Percentiles rank a stretch among this genome's conserved stretches.
phyloP scores from a whole-genome alignment of 2,113 vertebrate genomes.

The Sander vitreus region DNA sequence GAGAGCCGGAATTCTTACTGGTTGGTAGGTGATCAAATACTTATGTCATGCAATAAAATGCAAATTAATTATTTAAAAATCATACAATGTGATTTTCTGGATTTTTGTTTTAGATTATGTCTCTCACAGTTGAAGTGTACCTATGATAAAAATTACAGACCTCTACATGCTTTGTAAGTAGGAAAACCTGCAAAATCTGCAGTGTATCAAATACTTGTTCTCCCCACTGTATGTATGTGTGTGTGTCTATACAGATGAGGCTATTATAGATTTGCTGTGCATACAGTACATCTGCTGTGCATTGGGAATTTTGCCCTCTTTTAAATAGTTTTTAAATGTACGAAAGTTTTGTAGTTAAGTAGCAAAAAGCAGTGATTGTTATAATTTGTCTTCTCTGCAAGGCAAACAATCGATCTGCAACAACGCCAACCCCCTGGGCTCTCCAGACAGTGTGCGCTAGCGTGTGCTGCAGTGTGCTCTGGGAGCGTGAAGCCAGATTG shows the following conservation, averaged over 20 bases:
- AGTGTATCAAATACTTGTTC: too few species aligned
- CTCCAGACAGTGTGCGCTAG: constrained; percentile 14
- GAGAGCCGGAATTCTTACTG: too few species aligned
- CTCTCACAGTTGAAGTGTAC: too few species aligned
- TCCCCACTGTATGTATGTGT: too few species aligned
- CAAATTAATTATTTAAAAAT: too few species aligned
- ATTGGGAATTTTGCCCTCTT: neutral
- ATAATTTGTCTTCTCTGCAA: constrained; percentile 16
- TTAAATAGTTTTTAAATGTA: neutral
- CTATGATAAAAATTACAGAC: too few species aligned
- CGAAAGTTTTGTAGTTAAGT: neutral
- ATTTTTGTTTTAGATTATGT: too few species aligned
- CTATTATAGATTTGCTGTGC: neutral
- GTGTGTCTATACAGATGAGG: neutral
- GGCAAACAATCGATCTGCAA: constrained; percentile 29
- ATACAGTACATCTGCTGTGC: neutral
- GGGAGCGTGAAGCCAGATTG: constrained; percentile 16
- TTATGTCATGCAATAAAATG: too few species aligned
- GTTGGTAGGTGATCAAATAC: too few species aligned
- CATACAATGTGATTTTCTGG: too few species aligned
- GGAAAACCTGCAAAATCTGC: too few species aligned
- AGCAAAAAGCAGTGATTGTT: constrained; percentile 10
- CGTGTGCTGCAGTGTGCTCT: constrained; percentile 20
- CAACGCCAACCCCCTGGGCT: constrained; percentile 22
- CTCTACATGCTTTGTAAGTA: too few species aligned